These are phyloP conservation scores for Ondatra zibethicus DNA, from an alignment of 2,113 vertebrate genomes.

Conservation along the genomic window DNA sequence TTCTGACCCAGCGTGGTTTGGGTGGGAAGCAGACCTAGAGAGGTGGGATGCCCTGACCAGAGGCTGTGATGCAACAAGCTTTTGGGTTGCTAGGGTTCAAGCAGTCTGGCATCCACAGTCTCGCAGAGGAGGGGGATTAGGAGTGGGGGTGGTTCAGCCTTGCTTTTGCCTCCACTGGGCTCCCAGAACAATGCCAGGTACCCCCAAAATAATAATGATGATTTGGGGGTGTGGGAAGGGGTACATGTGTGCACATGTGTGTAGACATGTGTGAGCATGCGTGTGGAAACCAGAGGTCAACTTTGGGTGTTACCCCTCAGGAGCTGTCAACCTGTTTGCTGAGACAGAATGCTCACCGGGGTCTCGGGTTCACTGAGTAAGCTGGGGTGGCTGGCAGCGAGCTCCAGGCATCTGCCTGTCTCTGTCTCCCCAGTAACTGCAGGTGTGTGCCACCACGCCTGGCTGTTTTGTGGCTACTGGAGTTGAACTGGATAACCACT, in stretches of 20 bases:
- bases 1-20: not conserved
- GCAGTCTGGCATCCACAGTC: too few species aligned
- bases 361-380: not conserved
- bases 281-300: not conserved
- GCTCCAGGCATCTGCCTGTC: not conserved
- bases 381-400: not conserved
- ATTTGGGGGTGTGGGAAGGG: not conserved
- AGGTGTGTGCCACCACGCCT: not conserved
- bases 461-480: not conserved
- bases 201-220: not conserved
- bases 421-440: not conserved
- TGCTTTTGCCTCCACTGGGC: not conserved
- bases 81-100: not conserved
- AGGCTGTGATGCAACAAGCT: not conserved
- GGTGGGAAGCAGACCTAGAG: not conserved
- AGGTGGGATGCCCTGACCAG: not conserved
- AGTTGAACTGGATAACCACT: not conserved
- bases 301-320: not conserved
- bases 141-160: not conserved
- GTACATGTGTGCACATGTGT: not conserved
- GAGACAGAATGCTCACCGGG: not conserved
- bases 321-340: not conserved
- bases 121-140: fast-evolving
- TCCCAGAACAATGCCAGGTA: not conserved
- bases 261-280: not conserved